Base-by-base conservation (phyloP, 2,888 invertebrate species). In the Julus scanicus region DNA sequence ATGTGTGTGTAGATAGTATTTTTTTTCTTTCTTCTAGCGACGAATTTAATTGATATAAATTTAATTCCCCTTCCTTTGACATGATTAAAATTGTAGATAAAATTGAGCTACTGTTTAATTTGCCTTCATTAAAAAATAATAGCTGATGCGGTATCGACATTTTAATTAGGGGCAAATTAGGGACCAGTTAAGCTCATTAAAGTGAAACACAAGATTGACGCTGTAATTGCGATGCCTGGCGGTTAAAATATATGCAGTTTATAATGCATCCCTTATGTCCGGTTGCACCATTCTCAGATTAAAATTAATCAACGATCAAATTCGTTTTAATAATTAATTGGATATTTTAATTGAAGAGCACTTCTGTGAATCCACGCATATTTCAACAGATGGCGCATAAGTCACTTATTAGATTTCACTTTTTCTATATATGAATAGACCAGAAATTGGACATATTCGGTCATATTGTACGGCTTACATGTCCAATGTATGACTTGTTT, bases 101-200 rank as follows among this genome's bases (percentile, higher is more conserved):
- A 20, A 71, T 71, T 71, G 71, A 71, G 71, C 71, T 71, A 20
- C 71, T 71, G 71, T 71, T 71, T 71, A 71, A 71, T 71, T 71
- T 29, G 71, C 29, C 71, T n/a, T 71, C 71, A 71, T 71, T 71
- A 71, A 71, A 71, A 71, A 29, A 29, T 71, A 71, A 71, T 71
- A 4, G 71, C 71, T 71, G 71, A 71, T 71, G 71, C 29, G 71
- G 84, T 84, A 84, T 84, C 84, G 84, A 84, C 84, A 48, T 84
- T 48, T 40, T 84, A 84, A 84, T 84, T 84, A 84, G 84, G 71
- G 71, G 84, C 84, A 84, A 84, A 84, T 84, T 39, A 84, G 48
- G 84, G 84, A 84, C 84, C 84, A 84, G 84, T 84, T 84, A 84
- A 84, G 84, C 84, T 84, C 84, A 84, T 84, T 84, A 84, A 84